Base-by-base conservation (phyloP, 2,888 invertebrate species). In the Camponotus fellah region DNA sequence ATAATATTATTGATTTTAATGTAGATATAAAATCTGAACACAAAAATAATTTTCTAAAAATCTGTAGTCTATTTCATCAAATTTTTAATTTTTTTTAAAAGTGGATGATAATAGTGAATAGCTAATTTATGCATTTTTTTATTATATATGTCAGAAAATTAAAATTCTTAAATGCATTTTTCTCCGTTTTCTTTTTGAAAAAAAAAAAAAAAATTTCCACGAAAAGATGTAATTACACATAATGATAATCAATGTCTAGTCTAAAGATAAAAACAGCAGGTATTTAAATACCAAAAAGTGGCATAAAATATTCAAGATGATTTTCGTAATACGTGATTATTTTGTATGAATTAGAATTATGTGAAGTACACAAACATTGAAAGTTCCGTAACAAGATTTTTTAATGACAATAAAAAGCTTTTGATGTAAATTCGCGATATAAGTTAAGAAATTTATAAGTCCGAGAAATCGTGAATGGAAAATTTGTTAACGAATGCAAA, bases 401-500 rank as follows among this genome's bases (percentile, higher is more conserved):
- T 74, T 34, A 62, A 14, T 17, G 17, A 1, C 49, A 34, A 49
- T 5, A 14, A 0, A 62, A 46, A 46, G 26, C 46, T 6, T 53
- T 53, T n/a, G 5, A 77, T 40, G 26, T 21, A 77, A 68, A 43
- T 58, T 6, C 21, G 46, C 17, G 34, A 2, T 3, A 26, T 9
- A 32, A 21, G 17, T 26, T 17, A 6, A 1, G 21, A 46, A 5
- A 69, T 79, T 60, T 79, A 60, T 32, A 32, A 12, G 12, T 77
- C n/a, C 32, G 10, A 26, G 14, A 1, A 8, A 43, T 12, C 4
- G 5, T 14, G 32, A 37, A 26, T 62, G 26, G 2, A 2, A 17
- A 69, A n/a, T 37, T 60, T 56, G 21, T 77, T 12, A 26, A 32
- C 17, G 0, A 3, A 56, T 71, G 56, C 9, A 32, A 72, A 79